Conservation (phyloP, 2,113 vertebrate genomes). For the Microtus montanus region DNA sequence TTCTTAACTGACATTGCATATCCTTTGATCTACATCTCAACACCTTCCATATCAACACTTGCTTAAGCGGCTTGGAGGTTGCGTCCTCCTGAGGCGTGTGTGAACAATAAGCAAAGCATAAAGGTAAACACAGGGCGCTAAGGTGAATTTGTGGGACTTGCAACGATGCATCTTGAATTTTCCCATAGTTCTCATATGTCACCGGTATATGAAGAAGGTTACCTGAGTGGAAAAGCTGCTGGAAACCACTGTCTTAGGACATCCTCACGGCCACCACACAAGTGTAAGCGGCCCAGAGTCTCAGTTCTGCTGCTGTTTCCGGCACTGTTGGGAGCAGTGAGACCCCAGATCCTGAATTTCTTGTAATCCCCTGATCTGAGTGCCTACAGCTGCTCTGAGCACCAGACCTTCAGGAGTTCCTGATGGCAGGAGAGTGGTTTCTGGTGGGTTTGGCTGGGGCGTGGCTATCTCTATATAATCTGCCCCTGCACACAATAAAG, state of each 20-base stretch:
- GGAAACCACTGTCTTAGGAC: not conserved
- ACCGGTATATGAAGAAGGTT: not conserved
- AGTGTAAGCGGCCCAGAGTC: too few relatives aligned
- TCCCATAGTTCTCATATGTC: not conserved
- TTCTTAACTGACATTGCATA: not conserved
- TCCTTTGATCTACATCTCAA: not conserved
- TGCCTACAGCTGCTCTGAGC: too few relatives aligned
- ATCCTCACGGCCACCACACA: fast-evolving
- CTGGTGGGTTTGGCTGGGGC: too few relatives aligned
- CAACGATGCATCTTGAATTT: not conserved
- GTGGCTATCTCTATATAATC: too few relatives aligned
- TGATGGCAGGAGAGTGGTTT: too few relatives aligned
- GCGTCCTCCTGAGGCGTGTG: not conserved
- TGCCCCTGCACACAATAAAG: too few relatives aligned
- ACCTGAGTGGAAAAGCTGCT: not conserved
- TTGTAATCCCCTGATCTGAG: too few relatives aligned
- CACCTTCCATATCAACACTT: fast-evolving
- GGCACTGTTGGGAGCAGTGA: too few relatives aligned
- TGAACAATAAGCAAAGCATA: not conserved
- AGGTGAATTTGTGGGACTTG: not conserved
- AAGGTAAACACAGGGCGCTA: not conserved
- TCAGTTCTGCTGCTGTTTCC: not conserved
- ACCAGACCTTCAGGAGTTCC: too few relatives aligned
- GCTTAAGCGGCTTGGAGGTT: not conserved
- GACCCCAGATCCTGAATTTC: too few relatives aligned